Conservation (phyloP, 2,797 vertebrate species). For the Prionace glauca region DNA sequence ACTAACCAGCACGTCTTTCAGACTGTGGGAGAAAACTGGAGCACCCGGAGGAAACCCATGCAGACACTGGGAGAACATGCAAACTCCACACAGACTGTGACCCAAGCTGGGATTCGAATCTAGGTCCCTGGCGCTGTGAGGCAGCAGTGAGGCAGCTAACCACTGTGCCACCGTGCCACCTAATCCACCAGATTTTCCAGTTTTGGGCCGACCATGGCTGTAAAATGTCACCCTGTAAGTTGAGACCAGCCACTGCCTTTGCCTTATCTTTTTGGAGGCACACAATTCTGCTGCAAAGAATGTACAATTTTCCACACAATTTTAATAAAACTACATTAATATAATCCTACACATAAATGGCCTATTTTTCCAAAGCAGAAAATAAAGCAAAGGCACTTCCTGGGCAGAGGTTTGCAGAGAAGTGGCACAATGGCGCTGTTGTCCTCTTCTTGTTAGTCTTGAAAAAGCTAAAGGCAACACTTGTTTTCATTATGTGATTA, state of each 20-base stretch:
- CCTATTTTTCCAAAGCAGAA: background rate
- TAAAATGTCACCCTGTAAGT: no score
- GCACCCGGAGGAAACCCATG: no score
- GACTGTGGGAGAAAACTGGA: no score
- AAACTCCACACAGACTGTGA: no score
- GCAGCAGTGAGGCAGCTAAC: no score
- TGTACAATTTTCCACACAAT: background rate
- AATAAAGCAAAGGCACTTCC: background rate
- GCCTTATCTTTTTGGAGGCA: background rate
- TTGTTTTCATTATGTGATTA: slow-evolving; percentile 28
- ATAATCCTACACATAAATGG: background rate
- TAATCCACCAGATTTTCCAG: no score
- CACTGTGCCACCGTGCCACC: no score
- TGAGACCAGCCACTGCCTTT: background rate
- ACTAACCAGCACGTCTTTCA: no score
- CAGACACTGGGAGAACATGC: no score
- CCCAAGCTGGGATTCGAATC: no score
- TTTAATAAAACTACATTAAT: background rate
- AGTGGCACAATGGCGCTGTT: slow-evolving; percentile 7
- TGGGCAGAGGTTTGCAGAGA: background rate
- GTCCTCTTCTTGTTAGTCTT: slow-evolving; percentile 18
- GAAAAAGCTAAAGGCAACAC: slow-evolving; percentile 25
- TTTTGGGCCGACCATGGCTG: no score
- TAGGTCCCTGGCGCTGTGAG: no score
- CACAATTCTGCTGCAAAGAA: background rate